These are phyloP conservation scores for Eulemur mongoz DNA, from an alignment of 2,797 vertebrate genomes.

Conservation along the genomic window DNA sequence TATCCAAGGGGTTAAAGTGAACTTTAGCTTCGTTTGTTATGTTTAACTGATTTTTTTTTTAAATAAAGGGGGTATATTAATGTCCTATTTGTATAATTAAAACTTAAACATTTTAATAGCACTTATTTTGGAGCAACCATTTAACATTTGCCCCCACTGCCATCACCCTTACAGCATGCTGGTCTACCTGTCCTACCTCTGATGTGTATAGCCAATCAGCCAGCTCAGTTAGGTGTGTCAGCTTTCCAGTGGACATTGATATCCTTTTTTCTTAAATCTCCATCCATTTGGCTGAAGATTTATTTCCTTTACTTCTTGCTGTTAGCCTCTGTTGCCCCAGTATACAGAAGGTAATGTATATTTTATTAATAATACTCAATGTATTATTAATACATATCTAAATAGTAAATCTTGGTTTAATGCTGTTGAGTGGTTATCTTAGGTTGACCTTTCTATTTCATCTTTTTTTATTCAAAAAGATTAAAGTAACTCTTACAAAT, in stretches of 20 bases:
- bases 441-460: not conserved
- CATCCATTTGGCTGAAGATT: not conserved
- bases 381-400: too few relatives aligned
- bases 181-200: not conserved
- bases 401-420: slow-evolving; percentile 6
- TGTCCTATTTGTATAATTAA: not conserved
- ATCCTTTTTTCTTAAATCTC: not conserved
- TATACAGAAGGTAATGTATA: not conserved
- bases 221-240: not conserved
- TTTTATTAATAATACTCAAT: not conserved
- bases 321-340: not conserved
- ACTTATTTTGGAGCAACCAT: not conserved
- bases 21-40: not conserved
- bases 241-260: not conserved
- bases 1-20: not conserved
- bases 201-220: not conserved
- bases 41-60: not conserved
- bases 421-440: not conserved
- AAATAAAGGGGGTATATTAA: not conserved
- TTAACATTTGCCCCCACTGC: not conserved
- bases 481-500: not conserved
- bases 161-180: not conserved
- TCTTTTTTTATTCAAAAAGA: not conserved
- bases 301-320: not conserved
- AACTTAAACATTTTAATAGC: not conserved